Evolutionary conservation across 1,140 invertebrate species (phyloP).

Genomic region (Bemisia tabaci): DNA sequence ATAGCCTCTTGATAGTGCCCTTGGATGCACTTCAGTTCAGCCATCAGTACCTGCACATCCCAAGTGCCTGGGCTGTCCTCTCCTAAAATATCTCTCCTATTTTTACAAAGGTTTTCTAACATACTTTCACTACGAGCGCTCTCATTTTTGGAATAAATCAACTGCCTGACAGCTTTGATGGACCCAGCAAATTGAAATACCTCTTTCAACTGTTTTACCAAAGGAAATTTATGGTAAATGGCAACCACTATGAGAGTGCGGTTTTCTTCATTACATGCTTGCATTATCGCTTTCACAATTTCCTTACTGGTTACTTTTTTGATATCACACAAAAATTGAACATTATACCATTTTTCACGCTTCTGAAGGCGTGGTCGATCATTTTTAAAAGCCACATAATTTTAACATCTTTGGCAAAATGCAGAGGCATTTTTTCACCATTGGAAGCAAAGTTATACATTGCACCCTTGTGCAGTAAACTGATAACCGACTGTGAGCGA

Average conservation of each 20-base stretch:
- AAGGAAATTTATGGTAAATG: background rate
- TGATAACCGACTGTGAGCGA: too few species aligned
- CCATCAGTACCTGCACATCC: background rate
- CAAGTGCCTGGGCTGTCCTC: background rate
- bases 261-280: background rate
- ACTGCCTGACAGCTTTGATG: background rate
- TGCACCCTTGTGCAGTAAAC: too few species aligned
- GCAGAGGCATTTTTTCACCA: too few species aligned
- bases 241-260: constrained; percentile 3
- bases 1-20: constrained; percentile 24
- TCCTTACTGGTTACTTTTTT: background rate
- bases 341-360: background rate
- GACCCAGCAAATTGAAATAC: background rate
- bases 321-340: background rate
- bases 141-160: background rate
- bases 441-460: too few species aligned
- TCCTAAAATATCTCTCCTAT: background rate
- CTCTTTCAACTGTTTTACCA: constrained; percentile 2
- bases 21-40: constrained; percentile 4
- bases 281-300: background rate
- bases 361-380: background rate
- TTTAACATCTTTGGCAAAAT: too few species aligned
- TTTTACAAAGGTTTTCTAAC: constrained; percentile 12
- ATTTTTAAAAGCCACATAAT: background rate
- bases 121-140: background rate